Evolutionary conservation across 2,888 invertebrate species (phyloP), one percentile per base, ranked within the genome.

Genomic region (Auanema sp.): DNA sequence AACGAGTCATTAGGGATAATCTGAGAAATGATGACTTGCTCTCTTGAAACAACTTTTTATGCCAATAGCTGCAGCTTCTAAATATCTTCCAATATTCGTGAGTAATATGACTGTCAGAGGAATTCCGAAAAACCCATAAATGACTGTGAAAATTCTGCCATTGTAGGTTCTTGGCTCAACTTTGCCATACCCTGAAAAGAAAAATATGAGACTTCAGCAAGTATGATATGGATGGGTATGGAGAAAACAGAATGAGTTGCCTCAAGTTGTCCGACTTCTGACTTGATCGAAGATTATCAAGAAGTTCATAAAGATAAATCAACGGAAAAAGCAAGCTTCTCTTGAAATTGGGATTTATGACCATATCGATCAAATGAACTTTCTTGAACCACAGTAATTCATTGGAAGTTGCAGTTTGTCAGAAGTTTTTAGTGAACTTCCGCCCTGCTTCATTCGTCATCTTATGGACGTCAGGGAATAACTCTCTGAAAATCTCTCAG

Each of bases 61-160:
- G 2, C 50, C 50, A 50, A 50, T 63, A 21, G 81, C 79, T 49
- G 75, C 55, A 6, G 67, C 60, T 43, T 80, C 79, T 14, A 81
- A 58, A 58, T 80, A 81, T 65, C 79, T 65, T 24, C 81, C 81
- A 49, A 81, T 71, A 52, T 81, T 81, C 4, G 81, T 78, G 42
- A 81, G 69, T n/a, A 81, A 71, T 40, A 81, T 81, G 12, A 81
- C 80, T 10, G 80, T 80, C 21, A 82, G 61, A 0, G 81, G 81
- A 41, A 81, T 81, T 8, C 81, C 81, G 33, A 81, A 59, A 52
- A 81, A 79, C 0, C 81, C 81, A 64, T 79, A 81, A 53, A 79
- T 72, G 4, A 81, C 81, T 24, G 81, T 78, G 44, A 82, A 82
- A 14, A 81, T 73, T 11, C 78, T 61, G 10, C 79, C 81, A 50